Conservation (phyloP, 2,888 invertebrate species). For the Nudaria mundana region DNA sequence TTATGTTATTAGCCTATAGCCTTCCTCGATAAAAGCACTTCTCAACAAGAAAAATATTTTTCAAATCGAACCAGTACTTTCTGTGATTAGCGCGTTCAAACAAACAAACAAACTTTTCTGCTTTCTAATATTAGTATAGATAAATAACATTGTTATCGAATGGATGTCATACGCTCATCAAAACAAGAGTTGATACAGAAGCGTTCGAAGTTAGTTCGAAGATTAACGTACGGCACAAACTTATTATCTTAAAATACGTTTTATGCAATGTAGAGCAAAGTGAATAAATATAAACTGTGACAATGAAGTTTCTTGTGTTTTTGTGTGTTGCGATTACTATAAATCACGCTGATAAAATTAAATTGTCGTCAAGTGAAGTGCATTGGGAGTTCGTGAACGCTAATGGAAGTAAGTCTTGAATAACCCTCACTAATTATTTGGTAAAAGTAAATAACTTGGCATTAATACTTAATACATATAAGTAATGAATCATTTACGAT, state of each 20-base stretch:
- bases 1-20: too few species aligned
- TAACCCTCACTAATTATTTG: too few species aligned
- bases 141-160: constrained; percentile 25
- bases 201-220: too few species aligned
- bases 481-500: too few species aligned
- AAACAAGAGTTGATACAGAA: constrained; percentile 10
- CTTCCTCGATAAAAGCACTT: too few species aligned
- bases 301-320: constrained; percentile 27
- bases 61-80: too few species aligned
- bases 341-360: constrained; percentile 22
- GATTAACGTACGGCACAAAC: constrained; percentile 17
- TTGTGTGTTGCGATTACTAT: constrained; percentile 19
- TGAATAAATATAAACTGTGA: constrained; percentile 4
- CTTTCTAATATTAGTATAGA: too few species aligned
- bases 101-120: too few species aligned
- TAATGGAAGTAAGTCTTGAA: constrained; percentile 66
- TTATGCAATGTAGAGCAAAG: neutral
- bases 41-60: too few species aligned
- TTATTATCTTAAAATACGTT: constrained; percentile 3
- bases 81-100: too few species aligned
- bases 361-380: constrained; percentile 29
- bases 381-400: constrained; percentile 58
- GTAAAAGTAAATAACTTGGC: too few species aligned
- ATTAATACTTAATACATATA: too few species aligned
- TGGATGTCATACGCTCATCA: constrained; percentile 15